phyloP scores from a whole-genome alignment of 2,113 vertebrate genomes.

The Carollia perspicillata region DNA sequence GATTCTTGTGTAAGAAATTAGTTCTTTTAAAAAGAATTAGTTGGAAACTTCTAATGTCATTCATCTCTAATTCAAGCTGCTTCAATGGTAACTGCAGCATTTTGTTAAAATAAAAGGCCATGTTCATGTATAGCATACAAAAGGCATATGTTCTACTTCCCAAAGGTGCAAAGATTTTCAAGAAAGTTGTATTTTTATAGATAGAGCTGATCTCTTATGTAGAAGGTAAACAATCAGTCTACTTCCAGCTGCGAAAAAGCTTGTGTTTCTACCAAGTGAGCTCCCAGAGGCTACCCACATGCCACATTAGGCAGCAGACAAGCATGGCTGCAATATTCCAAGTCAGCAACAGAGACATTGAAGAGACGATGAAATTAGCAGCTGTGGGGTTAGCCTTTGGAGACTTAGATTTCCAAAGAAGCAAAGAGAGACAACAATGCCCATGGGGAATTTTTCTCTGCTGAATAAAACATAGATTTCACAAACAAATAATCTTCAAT shows the following conservation, averaged over 20 bases:
- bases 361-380: constrained; percentile 28
- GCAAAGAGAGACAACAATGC: neutral
- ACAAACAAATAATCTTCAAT: constrained; percentile 29
- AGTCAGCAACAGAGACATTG: neutral
- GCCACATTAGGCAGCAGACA: constrained; percentile 34
- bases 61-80: neutral
- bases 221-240: constrained; percentile 46
- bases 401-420: constrained; percentile 10
- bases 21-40: neutral
- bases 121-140: neutral
- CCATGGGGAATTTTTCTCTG: neutral
- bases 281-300: neutral
- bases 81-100: neutral
- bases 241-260: neutral
- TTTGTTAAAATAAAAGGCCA: constrained; percentile 32
- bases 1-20: neutral
- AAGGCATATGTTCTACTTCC: constrained; percentile 13
- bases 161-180: constrained; percentile 27
- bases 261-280: neutral
- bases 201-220: constrained; percentile 28
- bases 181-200: constrained; percentile 45
- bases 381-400: neutral
- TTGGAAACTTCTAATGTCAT: neutral
- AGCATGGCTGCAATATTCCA: neutral
- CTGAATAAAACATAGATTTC: constrained; percentile 8